Evolutionary conservation across 2,888 invertebrate species (phyloP).

Genomic region (Pollenia angustigena): DNA sequence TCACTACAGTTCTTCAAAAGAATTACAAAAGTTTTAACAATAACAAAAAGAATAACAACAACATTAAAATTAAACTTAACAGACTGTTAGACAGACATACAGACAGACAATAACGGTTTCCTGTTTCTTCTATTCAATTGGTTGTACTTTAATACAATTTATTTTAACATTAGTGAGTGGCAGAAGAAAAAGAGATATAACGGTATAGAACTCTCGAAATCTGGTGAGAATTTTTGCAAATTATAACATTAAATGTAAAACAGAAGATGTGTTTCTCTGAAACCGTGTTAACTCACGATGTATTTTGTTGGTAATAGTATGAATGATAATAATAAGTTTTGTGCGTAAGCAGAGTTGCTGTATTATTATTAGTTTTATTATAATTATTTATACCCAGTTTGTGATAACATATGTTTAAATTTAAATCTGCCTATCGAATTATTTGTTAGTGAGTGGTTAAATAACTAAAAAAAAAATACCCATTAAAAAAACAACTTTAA

Average conservation of each 20-base stretch:
- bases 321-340: not conserved
- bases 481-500: too few relatives aligned
- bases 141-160: not conserved
- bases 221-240: not conserved
- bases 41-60: constrained; percentile 30
- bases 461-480: too few relatives aligned
- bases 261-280: not conserved
- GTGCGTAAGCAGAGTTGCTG: not conserved
- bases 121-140: constrained; percentile 26
- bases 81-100: constrained; percentile 46
- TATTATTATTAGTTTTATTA: too few relatives aligned
- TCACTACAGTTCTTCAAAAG: not conserved
- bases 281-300: not conserved
- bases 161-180: not conserved
- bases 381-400: not conserved
- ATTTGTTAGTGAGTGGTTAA: too few relatives aligned
- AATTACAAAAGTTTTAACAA: not conserved
- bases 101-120: constrained; percentile 57
- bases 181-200: not conserved
- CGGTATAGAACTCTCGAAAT: not conserved
- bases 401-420: not conserved
- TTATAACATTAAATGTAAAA: not conserved
- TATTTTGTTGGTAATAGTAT: not conserved
- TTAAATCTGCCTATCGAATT: too few relatives aligned
- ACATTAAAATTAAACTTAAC: constrained; percentile 31